phyloP scores from a whole-genome alignment of 2,113 vertebrate genomes.

The Dipodomys stephensi region DNA sequence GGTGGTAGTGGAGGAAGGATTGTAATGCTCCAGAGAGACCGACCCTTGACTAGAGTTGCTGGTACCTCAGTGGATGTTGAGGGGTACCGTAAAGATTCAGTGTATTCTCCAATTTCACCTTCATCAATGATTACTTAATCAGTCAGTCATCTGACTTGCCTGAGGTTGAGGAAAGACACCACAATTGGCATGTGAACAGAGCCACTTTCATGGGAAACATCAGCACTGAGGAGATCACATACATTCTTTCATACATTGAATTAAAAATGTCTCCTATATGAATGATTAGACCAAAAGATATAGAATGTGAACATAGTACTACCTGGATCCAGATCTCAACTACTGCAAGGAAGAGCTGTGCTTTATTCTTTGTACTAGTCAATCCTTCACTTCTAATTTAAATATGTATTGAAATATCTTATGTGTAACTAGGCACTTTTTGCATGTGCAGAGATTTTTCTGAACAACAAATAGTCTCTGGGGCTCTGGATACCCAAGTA shows the following conservation, averaged over 20 bases:
- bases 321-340: neutral
- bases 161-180: neutral
- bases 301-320: neutral
- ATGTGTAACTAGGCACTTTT: neutral
- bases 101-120: neutral
- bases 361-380: neutral
- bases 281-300: neutral
- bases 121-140: neutral
- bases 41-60: neutral
- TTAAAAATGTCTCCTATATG: no score
- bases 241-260: no score
- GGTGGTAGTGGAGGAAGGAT: no score
- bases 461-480: neutral
- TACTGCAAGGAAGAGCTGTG: neutral
- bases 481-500: neutral
- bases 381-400: neutral
- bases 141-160: neutral
- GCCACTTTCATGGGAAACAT: no score
- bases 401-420: constrained; percentile 19
- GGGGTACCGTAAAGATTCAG: neutral
- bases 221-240: no score
- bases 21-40: neutral
- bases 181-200: neutral
- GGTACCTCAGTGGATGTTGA: neutral
- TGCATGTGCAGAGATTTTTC: neutral